A percentile compares a stretch with the other conserved stretches of the same genome.
These are phyloP conservation scores for Phoenoteleia sp. DNA, from an alignment of 2,888 invertebrate genomes.

Conservation along the genomic window DNA sequence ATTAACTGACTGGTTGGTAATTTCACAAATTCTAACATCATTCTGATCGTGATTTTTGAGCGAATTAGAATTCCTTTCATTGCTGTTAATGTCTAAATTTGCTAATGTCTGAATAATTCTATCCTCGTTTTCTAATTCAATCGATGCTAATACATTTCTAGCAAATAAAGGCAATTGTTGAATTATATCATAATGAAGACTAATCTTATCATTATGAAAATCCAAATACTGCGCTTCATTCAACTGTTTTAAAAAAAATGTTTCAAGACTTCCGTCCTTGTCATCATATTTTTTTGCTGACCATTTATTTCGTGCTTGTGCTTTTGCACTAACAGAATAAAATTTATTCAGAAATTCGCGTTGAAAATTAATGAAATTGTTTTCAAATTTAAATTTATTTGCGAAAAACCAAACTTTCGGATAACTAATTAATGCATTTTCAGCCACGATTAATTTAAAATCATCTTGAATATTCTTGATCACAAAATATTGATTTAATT, in stretches of 20 bases:
- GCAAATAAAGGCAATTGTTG: conserved; percentile 5
- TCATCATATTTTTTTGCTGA: background rate
- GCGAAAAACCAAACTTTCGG: background rate
- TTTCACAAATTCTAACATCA: too few relatives aligned
- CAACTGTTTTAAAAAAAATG: background rate
- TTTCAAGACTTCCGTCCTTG: background rate
- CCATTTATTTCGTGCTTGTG: background rate
- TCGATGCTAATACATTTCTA: too few relatives aligned
- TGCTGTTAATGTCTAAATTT: too few relatives aligned
- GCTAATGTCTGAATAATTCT: too few relatives aligned
- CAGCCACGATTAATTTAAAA: background rate
- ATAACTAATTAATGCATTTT: background rate
- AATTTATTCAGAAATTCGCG: background rate
- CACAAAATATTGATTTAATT: conserved; percentile 46
- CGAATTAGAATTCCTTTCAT: too few relatives aligned
- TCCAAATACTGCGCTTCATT: background rate
- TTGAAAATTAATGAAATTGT: background rate
- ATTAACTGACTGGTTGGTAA: too few relatives aligned
- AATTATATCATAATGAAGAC: too few relatives aligned
- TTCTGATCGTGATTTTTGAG: too few relatives aligned
- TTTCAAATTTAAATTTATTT: background rate
- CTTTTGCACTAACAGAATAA: background rate
- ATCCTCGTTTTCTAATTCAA: too few relatives aligned
- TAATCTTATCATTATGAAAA: background rate
- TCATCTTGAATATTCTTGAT: background rate